A percentile compares a stretch with the other conserved stretches of the same genome.
Evolutionary conservation across 2,888 invertebrate species (phyloP).

Genomic region (Julus scanicus): DNA sequence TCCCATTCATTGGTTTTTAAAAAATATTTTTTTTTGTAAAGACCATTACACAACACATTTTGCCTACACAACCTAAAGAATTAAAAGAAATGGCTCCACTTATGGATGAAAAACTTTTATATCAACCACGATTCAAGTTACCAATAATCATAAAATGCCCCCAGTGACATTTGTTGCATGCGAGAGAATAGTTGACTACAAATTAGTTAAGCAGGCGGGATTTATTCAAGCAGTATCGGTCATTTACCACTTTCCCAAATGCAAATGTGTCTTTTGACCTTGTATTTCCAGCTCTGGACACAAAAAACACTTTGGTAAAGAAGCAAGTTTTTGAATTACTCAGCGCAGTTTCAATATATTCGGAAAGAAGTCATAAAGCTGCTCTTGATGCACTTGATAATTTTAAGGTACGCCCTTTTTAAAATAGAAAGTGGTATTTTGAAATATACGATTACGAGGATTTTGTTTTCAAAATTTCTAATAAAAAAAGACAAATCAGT

Average conservation of each 20-base stretch:
- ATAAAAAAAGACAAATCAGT: no score
- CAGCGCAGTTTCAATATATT: conserved; percentile 67
- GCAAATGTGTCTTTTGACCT: conserved; percentile 18
- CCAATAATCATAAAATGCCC: no score
- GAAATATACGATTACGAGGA: no score
- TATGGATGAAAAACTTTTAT: no score
- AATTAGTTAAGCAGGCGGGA: background rate
- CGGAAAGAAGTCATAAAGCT: conserved; percentile 65
- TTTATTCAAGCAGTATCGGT: background rate
- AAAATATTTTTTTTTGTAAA: no score
- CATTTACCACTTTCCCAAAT: background rate
- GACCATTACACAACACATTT: no score
- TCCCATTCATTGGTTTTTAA: no score
- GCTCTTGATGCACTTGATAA: conserved; percentile 66
- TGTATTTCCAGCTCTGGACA: conserved; percentile 65
- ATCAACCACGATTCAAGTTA: no score
- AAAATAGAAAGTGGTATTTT: no score
- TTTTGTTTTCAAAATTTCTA: no score
- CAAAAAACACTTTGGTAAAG: conserved; percentile 67
- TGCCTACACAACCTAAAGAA: no score
- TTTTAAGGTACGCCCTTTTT: conserved; percentile 62
- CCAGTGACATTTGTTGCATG: background rate
- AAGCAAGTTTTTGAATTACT: conserved; percentile 68
- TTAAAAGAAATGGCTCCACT: no score
- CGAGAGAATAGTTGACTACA: background rate